Evolutionary conservation across 1,140 invertebrate species (phyloP).

Genomic region (Drosophila littoralis): DNA sequence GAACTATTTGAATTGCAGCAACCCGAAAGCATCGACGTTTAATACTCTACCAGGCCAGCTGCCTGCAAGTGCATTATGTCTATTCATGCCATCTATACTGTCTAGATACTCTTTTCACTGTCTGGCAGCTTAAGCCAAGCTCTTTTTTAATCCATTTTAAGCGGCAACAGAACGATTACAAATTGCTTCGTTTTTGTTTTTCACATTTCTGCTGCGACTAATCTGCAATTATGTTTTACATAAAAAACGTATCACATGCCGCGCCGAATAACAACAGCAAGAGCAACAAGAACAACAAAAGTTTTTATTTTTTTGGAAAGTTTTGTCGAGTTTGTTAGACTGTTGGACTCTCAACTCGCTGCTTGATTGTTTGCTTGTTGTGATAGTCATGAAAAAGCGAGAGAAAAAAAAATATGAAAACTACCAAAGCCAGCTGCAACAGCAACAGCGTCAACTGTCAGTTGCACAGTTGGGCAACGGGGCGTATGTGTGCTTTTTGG

Average conservation of each 20-base stretch:
- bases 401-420: slow-evolving; percentile 29
- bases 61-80: too few relatives aligned
- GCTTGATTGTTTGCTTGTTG: slow-evolving; percentile 64
- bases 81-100: background rate
- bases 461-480: slow-evolving; percentile 16
- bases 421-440: slow-evolving; percentile 4
- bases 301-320: slow-evolving; percentile 56
- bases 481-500: slow-evolving; percentile 9
- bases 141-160: slow-evolving; percentile 68
- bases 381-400: slow-evolving; percentile 46
- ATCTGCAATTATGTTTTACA: slow-evolving; percentile 82
- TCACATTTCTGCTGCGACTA: slow-evolving; percentile 69
- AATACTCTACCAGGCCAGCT: background rate
- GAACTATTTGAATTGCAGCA: slow-evolving; percentile 8
- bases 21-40: background rate
- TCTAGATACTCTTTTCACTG: slow-evolving; percentile 1
- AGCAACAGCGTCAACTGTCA: slow-evolving; percentile 27
- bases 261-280: slow-evolving; percentile 21
- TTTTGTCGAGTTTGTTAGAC: slow-evolving; percentile 51
- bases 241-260: slow-evolving; percentile 73
- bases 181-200: slow-evolving; percentile 52
- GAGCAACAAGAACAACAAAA: slow-evolving; percentile 33
- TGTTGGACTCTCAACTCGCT: slow-evolving; percentile 23
- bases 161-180: slow-evolving; percentile 77
- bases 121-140: slow-evolving; percentile 27